phyloP scores from a whole-genome alignment of 1,140 invertebrate genomes.

The Drosophila dunni region DNA sequence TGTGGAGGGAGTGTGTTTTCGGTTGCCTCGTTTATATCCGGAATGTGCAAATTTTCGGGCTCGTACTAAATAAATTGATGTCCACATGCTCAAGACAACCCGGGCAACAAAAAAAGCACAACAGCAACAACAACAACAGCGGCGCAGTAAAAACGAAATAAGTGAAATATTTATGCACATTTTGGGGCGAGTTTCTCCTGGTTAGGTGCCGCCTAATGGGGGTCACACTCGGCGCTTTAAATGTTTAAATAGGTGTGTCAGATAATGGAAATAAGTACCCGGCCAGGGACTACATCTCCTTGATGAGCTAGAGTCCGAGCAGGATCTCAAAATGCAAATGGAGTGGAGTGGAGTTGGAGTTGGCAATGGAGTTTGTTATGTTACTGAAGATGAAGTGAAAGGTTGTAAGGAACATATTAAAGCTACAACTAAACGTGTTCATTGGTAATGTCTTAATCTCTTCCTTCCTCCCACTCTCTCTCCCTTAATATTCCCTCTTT shows the following conservation, averaged over 20 bases:
- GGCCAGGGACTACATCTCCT: slow-evolving; percentile 51
- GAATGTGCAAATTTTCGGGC: slow-evolving; percentile 67
- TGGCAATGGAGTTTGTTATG: neutral
- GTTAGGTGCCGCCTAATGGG: slow-evolving; percentile 74
- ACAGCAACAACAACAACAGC: slow-evolving; percentile 1
- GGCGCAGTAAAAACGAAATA: slow-evolving; percentile 63
- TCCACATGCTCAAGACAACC: slow-evolving; percentile 63
- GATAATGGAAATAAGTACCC: slow-evolving; percentile 81
- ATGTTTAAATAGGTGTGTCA: slow-evolving; percentile 82
- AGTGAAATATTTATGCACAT: slow-evolving; percentile 79
- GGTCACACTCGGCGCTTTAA: slow-evolving; percentile 79
- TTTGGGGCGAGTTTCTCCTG: slow-evolving; percentile 38
- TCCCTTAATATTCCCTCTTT: neutral
- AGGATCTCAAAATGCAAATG: neutral
- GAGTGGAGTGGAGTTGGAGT: neutral
- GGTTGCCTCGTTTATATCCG: slow-evolving; percentile 27
- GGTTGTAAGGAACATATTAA: slow-evolving; percentile 25
- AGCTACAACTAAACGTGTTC: slow-evolving; percentile 37
- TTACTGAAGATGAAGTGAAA: neutral
- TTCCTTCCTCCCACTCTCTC: neutral
- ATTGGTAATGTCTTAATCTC: slow-evolving; percentile 7
- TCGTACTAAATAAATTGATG: slow-evolving; percentile 77
- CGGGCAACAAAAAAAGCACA: slow-evolving; percentile 8
- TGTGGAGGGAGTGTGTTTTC: neutral
- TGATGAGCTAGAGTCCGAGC: slow-evolving; percentile 33